Conservation (phyloP, 2,888 invertebrate genomes). For the Phorcus lineatus region DNA sequence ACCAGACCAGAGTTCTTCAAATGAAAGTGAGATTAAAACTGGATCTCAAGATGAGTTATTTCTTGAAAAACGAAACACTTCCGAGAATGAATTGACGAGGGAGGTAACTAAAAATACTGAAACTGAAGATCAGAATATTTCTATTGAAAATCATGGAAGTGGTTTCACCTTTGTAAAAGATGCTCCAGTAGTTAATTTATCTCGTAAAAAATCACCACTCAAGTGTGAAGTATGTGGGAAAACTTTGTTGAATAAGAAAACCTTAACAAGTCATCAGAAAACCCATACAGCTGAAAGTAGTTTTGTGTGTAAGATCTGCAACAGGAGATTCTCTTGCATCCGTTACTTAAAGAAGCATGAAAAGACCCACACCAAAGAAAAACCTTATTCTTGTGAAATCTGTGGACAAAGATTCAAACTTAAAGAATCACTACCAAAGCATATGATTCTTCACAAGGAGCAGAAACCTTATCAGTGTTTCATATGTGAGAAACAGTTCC, state of each 20-base stretch:
- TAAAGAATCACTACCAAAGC: neutral
- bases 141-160: too few relatives aligned
- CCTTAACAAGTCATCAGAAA: neutral
- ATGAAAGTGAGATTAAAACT: too few relatives aligned
- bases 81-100: too few relatives aligned
- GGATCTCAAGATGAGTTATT: too few relatives aligned
- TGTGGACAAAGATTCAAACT: constrained; percentile 3
- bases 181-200: neutral
- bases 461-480: neutral
- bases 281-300: neutral
- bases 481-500: neutral
- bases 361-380: neutral
- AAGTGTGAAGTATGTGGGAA: neutral
- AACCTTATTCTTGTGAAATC: neutral
- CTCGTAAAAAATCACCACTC: neutral
- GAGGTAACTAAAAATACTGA: too few relatives aligned
- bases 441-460: neutral
- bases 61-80: too few relatives aligned
- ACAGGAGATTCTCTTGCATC: neutral
- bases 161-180: too few relatives aligned
- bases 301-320: constrained; percentile 19
- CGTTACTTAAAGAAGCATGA: neutral
- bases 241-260: neutral
- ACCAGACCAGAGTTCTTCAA: too few relatives aligned
- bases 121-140: too few relatives aligned